Evolutionary conservation across 1,140 invertebrate genomes (phyloP).

Genomic region (Drosophila athabasca): DNA sequence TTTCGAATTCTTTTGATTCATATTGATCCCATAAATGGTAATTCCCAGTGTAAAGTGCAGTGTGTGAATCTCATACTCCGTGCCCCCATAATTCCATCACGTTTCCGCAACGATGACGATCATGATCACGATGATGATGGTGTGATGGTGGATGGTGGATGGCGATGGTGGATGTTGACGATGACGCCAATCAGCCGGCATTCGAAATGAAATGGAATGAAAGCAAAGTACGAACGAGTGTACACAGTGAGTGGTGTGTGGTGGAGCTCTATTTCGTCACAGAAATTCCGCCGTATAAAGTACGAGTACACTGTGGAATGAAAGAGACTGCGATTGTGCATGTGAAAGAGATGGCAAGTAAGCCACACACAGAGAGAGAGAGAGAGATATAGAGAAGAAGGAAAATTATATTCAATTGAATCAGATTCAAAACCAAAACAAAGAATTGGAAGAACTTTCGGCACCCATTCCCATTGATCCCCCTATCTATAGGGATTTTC

Average conservation of each 20-base stretch:
- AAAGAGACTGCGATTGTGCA: conserved; percentile 51
- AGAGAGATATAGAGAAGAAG: conserved; percentile 30
- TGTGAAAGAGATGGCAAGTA: conserved; percentile 16
- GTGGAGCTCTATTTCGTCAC: conserved; percentile 65
- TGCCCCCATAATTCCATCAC: conserved; percentile 20
- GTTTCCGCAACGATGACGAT: conserved; percentile 21
- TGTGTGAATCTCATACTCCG: conserved; percentile 3
- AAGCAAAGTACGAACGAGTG: conserved; percentile 52
- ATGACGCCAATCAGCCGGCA: conserved; percentile 42
- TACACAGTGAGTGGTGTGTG: conserved; percentile 45
- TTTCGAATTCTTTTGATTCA: too few relatives aligned
- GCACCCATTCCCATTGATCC: conserved; percentile 15
- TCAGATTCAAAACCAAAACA: conserved; percentile 36
- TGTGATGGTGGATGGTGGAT: too few relatives aligned
- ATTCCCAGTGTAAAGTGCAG: conserved; percentile 4
- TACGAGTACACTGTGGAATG: conserved; percentile 23
- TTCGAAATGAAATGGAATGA: conserved; percentile 44
- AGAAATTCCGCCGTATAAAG: conserved; percentile 74
- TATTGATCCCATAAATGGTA: background rate
- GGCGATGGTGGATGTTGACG: conserved; percentile 34
- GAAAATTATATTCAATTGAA: conserved; percentile 58
- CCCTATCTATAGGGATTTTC: conserved; percentile 26
- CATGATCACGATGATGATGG: conserved; percentile 17
- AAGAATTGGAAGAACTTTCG: conserved; percentile 13
- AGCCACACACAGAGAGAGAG: background rate